phyloP scores from a whole-genome alignment of 1,140 invertebrate species.

The Grapholita molesta region DNA sequence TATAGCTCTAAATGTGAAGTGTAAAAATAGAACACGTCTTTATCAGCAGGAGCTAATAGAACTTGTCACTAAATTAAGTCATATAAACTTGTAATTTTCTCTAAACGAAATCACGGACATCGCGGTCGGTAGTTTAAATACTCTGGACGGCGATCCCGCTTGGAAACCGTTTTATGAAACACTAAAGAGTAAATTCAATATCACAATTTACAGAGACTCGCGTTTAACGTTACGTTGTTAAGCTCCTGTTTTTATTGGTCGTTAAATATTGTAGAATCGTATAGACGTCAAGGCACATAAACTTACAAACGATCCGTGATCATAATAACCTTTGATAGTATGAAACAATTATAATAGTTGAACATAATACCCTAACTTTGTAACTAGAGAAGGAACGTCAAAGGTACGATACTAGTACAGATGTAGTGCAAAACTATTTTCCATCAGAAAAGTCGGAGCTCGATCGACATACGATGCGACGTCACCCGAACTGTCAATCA shows the following conservation, averaged over 20 bases:
- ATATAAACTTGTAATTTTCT: not conserved
- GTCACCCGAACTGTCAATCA: too few species aligned
- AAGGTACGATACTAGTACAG: too few species aligned
- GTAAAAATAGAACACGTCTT: too few species aligned
- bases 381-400: too few species aligned
- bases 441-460: too few species aligned
- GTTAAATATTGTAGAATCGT: not conserved
- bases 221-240: constrained; percentile 10
- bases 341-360: not conserved
- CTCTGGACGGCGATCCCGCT: not conserved
- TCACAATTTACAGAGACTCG: constrained; percentile 3
- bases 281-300: not conserved
- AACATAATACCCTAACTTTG: too few species aligned
- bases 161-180: constrained; percentile 7
- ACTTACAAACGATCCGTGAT: not conserved
- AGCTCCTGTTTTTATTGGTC: not conserved
- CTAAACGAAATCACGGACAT: not conserved
- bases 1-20: too few species aligned
- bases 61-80: not conserved
- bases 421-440: too few species aligned
- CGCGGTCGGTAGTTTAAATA: not conserved
- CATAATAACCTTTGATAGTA: not conserved
- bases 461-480: too few species aligned
- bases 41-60: too few species aligned
- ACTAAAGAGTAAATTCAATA: constrained; percentile 13